phyloP scores from a whole-genome alignment of 2,113 vertebrate species.

The Boleophthalmus pectinirostris region DNA sequence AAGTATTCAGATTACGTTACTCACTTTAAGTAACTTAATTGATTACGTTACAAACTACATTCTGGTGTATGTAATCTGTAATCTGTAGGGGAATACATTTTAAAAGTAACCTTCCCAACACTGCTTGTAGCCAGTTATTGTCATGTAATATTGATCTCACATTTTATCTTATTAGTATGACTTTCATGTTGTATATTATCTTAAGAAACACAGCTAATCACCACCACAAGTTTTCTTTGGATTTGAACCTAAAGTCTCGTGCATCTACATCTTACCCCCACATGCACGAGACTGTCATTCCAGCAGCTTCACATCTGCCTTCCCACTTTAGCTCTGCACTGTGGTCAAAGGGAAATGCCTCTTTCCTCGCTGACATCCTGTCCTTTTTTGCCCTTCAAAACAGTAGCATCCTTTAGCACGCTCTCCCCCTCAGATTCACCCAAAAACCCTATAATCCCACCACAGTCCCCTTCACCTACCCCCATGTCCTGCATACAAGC shows the following conservation, averaged over 20 bases:
- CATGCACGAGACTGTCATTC: conserved; percentile 40
- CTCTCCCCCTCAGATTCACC: conserved; percentile 2
- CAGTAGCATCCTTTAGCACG: conserved; percentile 13
- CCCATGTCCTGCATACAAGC: conserved; percentile 40
- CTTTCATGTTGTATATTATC: neutral
- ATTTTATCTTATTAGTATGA: neutral
- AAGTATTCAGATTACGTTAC: too few relatives aligned
- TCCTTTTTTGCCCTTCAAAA: conserved; percentile 34
- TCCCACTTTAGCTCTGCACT: conserved; percentile 31
- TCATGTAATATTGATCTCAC: too few relatives aligned
- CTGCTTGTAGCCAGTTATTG: too few relatives aligned
- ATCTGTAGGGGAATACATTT: too few relatives aligned
- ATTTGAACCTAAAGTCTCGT: conserved; percentile 17
- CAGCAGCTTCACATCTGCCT: conserved; percentile 35
- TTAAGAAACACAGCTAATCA: conserved; percentile 23
- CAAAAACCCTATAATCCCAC: neutral
- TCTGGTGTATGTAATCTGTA: too few relatives aligned
- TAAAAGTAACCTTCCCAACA: too few relatives aligned
- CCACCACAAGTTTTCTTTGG: neutral
- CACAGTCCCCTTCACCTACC: neutral
- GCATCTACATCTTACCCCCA: conserved; percentile 27
- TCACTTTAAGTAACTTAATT: too few relatives aligned
- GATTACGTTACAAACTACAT: too few relatives aligned
- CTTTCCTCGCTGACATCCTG: conserved; percentile 31
- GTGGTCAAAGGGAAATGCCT: conserved; percentile 30